phyloP scores from a whole-genome alignment of 1,140 invertebrate genomes.

The Andrena cerasifolii region DNA sequence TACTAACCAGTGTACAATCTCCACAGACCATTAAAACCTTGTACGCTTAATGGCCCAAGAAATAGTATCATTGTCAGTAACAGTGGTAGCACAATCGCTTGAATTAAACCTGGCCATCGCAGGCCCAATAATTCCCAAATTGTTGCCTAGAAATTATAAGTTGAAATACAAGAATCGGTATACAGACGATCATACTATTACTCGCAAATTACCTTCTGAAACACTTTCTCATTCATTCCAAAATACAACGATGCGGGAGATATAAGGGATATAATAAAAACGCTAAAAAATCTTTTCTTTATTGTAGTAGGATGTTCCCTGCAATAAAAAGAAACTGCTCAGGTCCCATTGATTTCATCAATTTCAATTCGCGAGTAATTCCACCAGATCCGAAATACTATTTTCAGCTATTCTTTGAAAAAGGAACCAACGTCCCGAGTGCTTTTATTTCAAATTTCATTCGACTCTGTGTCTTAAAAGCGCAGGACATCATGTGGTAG shows the following conservation, averaged over 20 bases:
- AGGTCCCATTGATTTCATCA: too few species aligned
- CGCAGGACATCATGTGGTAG: too few species aligned
- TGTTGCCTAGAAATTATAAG: constrained; percentile 80
- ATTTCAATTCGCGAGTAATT: too few species aligned
- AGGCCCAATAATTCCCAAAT: constrained; percentile 91
- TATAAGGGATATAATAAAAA: constrained; percentile 90
- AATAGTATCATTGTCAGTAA: constrained; percentile 93
- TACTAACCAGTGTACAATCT: constrained; percentile 87
- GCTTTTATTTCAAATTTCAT: too few species aligned
- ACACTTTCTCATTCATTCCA: constrained; percentile 84
- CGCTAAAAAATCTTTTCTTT: constrained; percentile 93
- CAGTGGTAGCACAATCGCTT: constrained; percentile 89
- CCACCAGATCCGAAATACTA: too few species aligned
- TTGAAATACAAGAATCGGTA: background rate
- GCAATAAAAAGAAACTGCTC: constrained; percentile 78
- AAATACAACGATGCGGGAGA: constrained; percentile 90
- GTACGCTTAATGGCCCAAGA: constrained; percentile 90
- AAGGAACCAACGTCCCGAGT: too few species aligned
- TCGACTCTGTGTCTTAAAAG: too few species aligned
- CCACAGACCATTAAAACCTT: constrained; percentile 87
- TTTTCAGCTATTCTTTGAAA: too few species aligned
- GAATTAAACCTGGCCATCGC: constrained; percentile 87
- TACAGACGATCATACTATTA: background rate
- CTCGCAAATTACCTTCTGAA: constrained; percentile 82
- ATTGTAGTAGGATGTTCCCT: constrained; percentile 95